Percentiles rank a stretch among this genome's conserved stretches.
These are phyloP conservation scores for Scomber colias DNA, from an alignment of 2,113 vertebrate genomes.

Conservation along the genomic window DNA sequence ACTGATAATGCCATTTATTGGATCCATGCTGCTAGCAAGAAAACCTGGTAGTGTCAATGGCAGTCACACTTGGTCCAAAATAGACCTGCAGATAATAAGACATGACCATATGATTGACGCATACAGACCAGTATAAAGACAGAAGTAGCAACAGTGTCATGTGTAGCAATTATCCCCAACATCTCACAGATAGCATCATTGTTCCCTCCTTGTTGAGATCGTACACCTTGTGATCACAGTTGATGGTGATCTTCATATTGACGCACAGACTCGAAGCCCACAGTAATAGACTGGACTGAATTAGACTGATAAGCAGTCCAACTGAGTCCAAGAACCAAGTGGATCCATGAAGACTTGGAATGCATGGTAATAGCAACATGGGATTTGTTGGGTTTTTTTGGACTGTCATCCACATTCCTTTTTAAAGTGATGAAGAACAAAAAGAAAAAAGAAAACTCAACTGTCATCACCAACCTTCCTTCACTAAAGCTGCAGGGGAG, in stretches of 20 bases:
- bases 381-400: neutral
- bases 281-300: neutral
- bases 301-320: neutral
- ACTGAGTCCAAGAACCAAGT: neutral
- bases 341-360: neutral
- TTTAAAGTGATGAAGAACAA: neutral
- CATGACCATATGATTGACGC: too few species aligned
- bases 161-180: neutral
- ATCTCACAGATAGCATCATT: neutral
- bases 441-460: neutral
- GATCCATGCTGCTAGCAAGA: too few species aligned
- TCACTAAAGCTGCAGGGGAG: constrained; percentile 19
- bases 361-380: neutral
- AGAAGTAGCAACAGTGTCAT: too few species aligned
- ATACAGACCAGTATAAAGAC: too few species aligned
- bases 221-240: neutral
- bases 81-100: too few species aligned
- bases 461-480: neutral
- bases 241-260: neutral
- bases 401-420: neutral
- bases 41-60: too few species aligned
- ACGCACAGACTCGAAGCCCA: constrained; percentile 1
- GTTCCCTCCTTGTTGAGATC: neutral
- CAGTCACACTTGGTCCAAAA: too few species aligned
- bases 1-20: too few species aligned